Evolutionary conservation across 2,888 invertebrate species (phyloP).

Genomic region (Ypsolopha sequella): DNA sequence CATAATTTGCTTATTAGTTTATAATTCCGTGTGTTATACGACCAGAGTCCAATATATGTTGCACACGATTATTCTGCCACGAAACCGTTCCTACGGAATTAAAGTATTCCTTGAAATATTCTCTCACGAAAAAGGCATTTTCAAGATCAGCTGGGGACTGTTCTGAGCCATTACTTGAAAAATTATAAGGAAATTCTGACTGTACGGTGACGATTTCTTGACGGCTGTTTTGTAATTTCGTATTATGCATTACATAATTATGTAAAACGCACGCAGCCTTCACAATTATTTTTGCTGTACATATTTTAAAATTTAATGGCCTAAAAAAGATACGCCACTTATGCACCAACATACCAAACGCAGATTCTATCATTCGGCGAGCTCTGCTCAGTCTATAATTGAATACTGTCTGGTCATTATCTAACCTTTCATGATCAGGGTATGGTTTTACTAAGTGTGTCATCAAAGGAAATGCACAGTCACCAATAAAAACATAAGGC

Average conservation of each 20-base stretch:
- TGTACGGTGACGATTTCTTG: too few relatives aligned
- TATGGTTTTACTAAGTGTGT: slow-evolving; percentile 7
- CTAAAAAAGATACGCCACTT: slow-evolving; percentile 3
- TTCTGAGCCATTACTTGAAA: neutral
- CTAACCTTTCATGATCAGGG: slow-evolving; percentile 6
- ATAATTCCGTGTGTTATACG: too few relatives aligned
- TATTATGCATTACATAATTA: neutral
- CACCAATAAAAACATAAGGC: slow-evolving; percentile 12
- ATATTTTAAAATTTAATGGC: slow-evolving; percentile 1
- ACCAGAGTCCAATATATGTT: too few relatives aligned
- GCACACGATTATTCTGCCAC: neutral
- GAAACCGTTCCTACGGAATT: slow-evolving; percentile 1
- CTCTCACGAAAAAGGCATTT: neutral
- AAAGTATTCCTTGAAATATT: slow-evolving; percentile 1
- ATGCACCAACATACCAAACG: slow-evolving; percentile 6
- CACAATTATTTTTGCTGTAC: slow-evolving; percentile 1
- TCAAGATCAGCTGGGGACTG: neutral
- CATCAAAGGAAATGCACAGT: slow-evolving; percentile 8
- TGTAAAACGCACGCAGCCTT: slow-evolving; percentile 1
- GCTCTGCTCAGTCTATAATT: slow-evolving; percentile 9
- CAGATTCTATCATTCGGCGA: slow-evolving; percentile 6
- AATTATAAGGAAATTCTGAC: neutral
- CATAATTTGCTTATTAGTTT: too few relatives aligned
- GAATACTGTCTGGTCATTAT: slow-evolving; percentile 7
- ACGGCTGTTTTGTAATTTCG: neutral